Base-by-base conservation (phyloP, 2,797 vertebrate species). In the Gadopsis marmoratus region DNA sequence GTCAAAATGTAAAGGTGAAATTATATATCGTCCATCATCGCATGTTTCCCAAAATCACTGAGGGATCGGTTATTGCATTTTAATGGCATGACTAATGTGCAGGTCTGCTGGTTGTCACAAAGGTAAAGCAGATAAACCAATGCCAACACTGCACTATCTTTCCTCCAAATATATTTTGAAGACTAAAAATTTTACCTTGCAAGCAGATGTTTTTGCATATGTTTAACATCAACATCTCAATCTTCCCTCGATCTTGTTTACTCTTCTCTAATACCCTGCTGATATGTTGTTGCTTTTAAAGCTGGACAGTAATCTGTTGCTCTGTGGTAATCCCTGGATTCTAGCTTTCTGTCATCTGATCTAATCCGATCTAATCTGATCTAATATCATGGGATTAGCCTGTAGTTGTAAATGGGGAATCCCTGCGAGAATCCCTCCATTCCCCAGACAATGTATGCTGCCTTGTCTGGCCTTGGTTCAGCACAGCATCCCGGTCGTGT, bases 261-360 rank as follows among this genome's bases (percentile, higher is more conserved):
- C 43, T 70, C 62, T 51, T 62, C 62, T 72, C 26, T 26, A 21
- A 4, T 9, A 66, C 75, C 65, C 50, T 14, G 70, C 71, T 35
- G 59, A 79, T 75, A 64, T 82, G 76, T 65, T 88, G 77, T 82
- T 86, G 81, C 81, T 70, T 82, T 84, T 88, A 84, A 84, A 90
- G 33, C 59, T 63, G 74, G 75, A 59, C 77, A 29, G 70, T 94
- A 93, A 93, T 92, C 90, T 94, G 91, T 82, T 86, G 84, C 85
- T 89, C 81, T 26, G 68, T 68, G 71, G 88, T 94, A 95, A 95
- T 95, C 94, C 93, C 87, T 85, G 84, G 84, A 90, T 93, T 93
- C 88, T 89, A 74, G 51, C 74, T 88, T 73, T 82, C 85, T 89
- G 89, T 88, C 87, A 92, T 91, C 67, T 71, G 11, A 84, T 92